phyloP scores from a whole-genome alignment of 2,113 vertebrate genomes.

The Podarcis raffonei region DNA sequence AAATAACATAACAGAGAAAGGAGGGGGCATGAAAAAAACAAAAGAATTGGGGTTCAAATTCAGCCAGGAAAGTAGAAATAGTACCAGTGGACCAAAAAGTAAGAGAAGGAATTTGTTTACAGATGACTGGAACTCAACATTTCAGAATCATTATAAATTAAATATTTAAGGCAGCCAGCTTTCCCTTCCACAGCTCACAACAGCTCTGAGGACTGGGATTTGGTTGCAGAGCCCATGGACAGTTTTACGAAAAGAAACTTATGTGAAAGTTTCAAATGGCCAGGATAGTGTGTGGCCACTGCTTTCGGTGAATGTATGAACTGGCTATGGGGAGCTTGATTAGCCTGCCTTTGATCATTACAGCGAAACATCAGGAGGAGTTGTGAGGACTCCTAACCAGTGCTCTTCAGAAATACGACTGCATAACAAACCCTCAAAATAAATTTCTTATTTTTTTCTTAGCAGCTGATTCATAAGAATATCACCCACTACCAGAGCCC shows the following conservation, averaged over 20 bases:
- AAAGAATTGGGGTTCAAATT: neutral
- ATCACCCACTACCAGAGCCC: too few relatives aligned
- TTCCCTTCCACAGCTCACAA: neutral
- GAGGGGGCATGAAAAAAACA: neutral
- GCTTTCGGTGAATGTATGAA: neutral
- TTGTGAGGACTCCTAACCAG: neutral
- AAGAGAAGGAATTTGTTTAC: neutral
- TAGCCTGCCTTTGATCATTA: neutral
- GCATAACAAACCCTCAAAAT: neutral
- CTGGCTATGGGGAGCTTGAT: neutral
- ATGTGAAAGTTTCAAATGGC: neutral
- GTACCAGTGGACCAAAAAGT: neutral
- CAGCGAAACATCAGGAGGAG: neutral
- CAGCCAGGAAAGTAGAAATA: too few relatives aligned
- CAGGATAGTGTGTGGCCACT: neutral
- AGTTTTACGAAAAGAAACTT: neutral
- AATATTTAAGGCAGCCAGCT: neutral
- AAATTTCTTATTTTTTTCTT: neutral
- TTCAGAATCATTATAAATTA: too few relatives aligned
- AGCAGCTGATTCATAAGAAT: neutral
- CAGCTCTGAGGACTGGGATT: neutral
- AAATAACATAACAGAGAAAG: neutral
- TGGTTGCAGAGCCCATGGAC: neutral
- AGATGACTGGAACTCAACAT: too few relatives aligned
- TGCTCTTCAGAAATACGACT: neutral